phyloP scores from a whole-genome alignment of 2,888 invertebrate species.

The Micoletzkya japonica region DNA sequence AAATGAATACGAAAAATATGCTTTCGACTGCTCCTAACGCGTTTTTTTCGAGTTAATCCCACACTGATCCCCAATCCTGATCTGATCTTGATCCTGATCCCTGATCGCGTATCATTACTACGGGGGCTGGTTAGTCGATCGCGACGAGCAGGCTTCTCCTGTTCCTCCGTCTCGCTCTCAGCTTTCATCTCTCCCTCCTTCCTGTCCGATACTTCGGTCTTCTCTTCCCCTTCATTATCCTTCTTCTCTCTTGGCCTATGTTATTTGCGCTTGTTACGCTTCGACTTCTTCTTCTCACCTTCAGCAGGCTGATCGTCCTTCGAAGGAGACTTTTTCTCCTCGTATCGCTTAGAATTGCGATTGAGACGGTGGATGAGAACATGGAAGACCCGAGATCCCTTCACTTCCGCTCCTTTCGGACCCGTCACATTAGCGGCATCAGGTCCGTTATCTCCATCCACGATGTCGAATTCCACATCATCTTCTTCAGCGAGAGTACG shows the following conservation, averaged over 20 bases:
- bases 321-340: neutral
- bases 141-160: constrained; percentile 25
- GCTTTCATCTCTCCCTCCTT: constrained; percentile 8
- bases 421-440: constrained; percentile 90
- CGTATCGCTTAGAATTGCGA: too few species aligned
- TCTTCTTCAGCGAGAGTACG: constrained; percentile 76
- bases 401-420: constrained; percentile 86
- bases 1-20: too few species aligned
- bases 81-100: too few species aligned
- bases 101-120: too few species aligned
- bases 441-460: constrained; percentile 86
- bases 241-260: neutral
- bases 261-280: neutral
- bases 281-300: constrained; percentile 18
- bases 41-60: too few species aligned
- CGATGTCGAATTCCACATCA: constrained; percentile 46
- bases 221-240: too few species aligned
- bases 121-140: too few species aligned
- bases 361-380: constrained; percentile 21
- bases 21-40: too few species aligned
- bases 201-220: too few species aligned
- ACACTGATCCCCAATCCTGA: too few species aligned
- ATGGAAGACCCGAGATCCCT: constrained; percentile 70
- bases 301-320: constrained; percentile 9
- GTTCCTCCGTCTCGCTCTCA: neutral